These are phyloP conservation scores for Lepidotrigona ventralis DNA, from an alignment of 1,140 invertebrate species.

Conservation along the genomic window DNA sequence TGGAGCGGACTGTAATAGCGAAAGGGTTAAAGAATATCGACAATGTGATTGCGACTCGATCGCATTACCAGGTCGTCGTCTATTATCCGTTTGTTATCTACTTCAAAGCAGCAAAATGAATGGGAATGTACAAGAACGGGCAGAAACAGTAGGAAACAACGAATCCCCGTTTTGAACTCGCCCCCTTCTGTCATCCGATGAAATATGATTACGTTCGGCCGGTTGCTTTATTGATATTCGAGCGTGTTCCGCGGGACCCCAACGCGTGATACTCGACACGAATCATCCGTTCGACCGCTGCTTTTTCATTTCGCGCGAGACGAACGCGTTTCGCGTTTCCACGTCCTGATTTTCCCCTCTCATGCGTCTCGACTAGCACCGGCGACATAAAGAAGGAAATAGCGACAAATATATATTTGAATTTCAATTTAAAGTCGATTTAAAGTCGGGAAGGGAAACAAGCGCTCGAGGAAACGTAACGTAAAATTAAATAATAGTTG, in stretches of 20 bases:
- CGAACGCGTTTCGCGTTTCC: not conserved
- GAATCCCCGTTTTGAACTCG: conserved; percentile 1
- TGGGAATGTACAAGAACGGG: not conserved
- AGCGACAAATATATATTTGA: no score
- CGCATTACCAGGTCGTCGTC: conserved; percentile 14
- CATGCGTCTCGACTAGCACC: no score
- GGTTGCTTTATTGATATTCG: conserved; percentile 44
- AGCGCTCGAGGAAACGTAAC: no score
- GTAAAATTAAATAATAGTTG: no score
- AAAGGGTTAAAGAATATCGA: not conserved
- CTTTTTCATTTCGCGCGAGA: not conserved
- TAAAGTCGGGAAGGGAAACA: no score
- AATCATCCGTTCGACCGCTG: not conserved
- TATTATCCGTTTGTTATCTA: not conserved
- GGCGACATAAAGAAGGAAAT: no score
- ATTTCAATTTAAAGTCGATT: no score
- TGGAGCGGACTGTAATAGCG: no score
- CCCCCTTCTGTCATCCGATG: conserved; percentile 13
- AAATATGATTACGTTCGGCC: conserved; percentile 30
- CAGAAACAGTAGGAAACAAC: no score
- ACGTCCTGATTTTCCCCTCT: not conserved
- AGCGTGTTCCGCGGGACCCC: conserved; percentile 7
- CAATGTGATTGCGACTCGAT: not conserved
- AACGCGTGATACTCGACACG: conserved; percentile 1
- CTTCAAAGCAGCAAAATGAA: conserved; percentile 36